These are phyloP conservation scores for Ochropleura leucogaster DNA, from an alignment of 2,888 invertebrate genomes.

Conservation along the genomic window DNA sequence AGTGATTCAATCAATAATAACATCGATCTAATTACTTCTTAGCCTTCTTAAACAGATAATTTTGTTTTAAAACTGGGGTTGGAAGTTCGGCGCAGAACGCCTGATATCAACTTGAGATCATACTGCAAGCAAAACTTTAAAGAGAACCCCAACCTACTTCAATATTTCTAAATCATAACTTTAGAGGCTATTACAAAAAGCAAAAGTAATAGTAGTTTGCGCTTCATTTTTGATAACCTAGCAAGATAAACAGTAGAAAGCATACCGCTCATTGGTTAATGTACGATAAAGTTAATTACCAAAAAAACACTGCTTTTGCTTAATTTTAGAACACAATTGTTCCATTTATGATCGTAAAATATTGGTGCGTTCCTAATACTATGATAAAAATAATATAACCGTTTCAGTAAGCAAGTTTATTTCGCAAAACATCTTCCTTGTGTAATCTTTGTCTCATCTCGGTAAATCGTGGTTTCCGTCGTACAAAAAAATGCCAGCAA, in stretches of 20 bases:
- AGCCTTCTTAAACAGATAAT: neutral
- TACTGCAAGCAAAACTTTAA: neutral
- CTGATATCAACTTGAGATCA: neutral
- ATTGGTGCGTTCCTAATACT: neutral
- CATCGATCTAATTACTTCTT: neutral
- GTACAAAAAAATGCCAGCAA: constrained; percentile 11
- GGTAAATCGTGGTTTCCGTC: constrained; percentile 20
- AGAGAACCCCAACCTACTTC: constrained; percentile 2
- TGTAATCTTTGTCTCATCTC: constrained; percentile 32
- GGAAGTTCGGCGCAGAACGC: neutral
- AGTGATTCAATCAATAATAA: neutral
- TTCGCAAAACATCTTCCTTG: constrained; percentile 13
- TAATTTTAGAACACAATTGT: constrained; percentile 6
- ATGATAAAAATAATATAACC: neutral
- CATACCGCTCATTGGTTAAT: constrained; percentile 38
- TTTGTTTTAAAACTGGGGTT: neutral
- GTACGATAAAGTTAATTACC: constrained; percentile 42
- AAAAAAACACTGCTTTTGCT: constrained; percentile 18
- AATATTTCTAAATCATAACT: constrained; percentile 28
- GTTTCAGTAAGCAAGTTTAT: neutral
- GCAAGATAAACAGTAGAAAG: constrained; percentile 53
- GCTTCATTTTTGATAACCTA: constrained; percentile 49
- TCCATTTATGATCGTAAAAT: constrained; percentile 5
- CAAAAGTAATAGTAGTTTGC: constrained; percentile 21
- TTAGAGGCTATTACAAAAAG: constrained; percentile 28